Evolutionary conservation across 2,888 invertebrate species (phyloP), one percentile per base, ranked within the genome.

Genomic region (Clepsis dumicolana): DNA sequence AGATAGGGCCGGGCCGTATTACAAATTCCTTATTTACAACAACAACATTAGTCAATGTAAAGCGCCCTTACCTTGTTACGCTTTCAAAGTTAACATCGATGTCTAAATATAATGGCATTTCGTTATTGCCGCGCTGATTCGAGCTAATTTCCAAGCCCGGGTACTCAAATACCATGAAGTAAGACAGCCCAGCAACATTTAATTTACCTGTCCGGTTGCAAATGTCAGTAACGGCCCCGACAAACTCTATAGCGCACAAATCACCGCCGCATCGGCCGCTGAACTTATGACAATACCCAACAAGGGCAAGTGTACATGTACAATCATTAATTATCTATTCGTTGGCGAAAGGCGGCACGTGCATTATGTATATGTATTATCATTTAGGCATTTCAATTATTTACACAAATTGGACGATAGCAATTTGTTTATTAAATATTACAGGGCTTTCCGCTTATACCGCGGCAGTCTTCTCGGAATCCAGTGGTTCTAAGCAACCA

Each of bases 161-260:
- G 52, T 57, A 68, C 59, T 53, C 68, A 68, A 68, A 59, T 68
- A 64, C 52, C 68, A 68, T 68, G 67, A 63, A 68, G 62, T 56
- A 60, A 59, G 41, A 66, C 54, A 62, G 35, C 44, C 53, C 16
- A 50, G 61, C 48, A 63, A 68, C 64, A 68, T 68, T 64, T 64
- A 68, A 59, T 68, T 64, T 68, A 63, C 68, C 63, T 68, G 68
- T 64, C 64, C 68, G 44, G 27, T 44, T 25, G 59, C 59, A 68
- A 68, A 68, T 68, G 68, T 59, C 68, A 68, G 50, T 41, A 52
- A 67, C 56, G 57, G 63, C 63, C 29, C 57, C 52, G 12, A 44
- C 63, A 52, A 68, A 64, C 59, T 59, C 59, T 63, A 56, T 12
- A 48, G 21, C 44, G 63, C 52, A 44, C 27, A 63, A 57, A 56